Percentiles rank a stretch among this genome's conserved stretches.
Conservation (phyloP, 2,113 vertebrate genomes). For the Spea bombifrons region DNA sequence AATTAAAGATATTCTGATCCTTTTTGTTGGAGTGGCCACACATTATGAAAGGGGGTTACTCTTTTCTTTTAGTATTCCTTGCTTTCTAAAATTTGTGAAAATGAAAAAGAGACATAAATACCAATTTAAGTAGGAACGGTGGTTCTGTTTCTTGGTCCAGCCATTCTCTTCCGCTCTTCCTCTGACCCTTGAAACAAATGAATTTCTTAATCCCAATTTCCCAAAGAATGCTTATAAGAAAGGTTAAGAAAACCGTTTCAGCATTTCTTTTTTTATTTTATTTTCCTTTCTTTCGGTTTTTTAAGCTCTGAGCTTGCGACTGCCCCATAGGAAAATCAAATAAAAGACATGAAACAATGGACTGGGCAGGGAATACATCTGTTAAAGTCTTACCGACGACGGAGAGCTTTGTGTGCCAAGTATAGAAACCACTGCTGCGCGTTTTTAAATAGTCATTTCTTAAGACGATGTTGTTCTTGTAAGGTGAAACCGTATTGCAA, state of each 20-base stretch:
- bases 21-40: no score
- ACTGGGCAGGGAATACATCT: neutral
- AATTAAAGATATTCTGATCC: no score
- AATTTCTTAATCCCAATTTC: neutral
- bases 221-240: neutral
- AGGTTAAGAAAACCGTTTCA: neutral
- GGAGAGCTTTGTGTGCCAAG: neutral
- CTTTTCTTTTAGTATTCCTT: no score
- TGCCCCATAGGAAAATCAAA: neutral
- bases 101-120: no score
- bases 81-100: no score
- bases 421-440: neutral
- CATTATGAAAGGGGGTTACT: no score
- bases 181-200: neutral
- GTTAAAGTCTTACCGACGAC: neutral
- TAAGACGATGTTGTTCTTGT: neutral
- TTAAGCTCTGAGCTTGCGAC: neutral
- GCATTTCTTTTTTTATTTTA: neutral
- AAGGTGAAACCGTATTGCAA: neutral
- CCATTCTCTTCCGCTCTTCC: no score
- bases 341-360: conserved; percentile 8
- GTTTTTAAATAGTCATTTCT: neutral
- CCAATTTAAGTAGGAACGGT: no score
- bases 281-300: neutral
- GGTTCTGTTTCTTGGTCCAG: no score